A percentile compares a stretch with the other conserved stretches of the same genome.
These are phyloP conservation scores for Semicossyphus pulcher DNA, from an alignment of 2,113 vertebrate species.

Conservation along the genomic window DNA sequence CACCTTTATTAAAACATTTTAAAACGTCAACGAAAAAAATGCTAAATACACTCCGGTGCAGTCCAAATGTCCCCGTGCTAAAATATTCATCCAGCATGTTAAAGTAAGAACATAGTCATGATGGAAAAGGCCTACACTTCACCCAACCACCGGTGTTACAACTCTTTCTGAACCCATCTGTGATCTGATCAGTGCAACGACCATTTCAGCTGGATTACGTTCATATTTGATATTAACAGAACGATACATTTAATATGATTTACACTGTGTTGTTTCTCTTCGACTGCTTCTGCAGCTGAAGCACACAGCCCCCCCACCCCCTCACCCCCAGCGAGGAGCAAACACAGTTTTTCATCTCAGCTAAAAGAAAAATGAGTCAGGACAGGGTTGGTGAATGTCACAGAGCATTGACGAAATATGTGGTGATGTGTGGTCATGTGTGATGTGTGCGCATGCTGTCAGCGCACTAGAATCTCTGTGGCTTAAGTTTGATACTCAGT, in stretches of 20 bases:
- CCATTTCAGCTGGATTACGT: neutral
- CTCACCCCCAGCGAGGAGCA: neutral
- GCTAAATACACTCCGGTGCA: no score
- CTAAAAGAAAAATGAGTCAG: conserved; percentile 27
- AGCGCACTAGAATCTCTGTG: neutral
- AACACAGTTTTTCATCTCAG: neutral
- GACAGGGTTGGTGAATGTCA: conserved; percentile 15
- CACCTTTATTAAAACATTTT: no score
- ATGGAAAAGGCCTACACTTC: neutral
- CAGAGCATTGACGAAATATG: conserved; percentile 29
- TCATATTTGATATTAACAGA: neutral
- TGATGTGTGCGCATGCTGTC: neutral
- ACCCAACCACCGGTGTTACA: neutral
- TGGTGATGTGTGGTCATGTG: conserved; percentile 1
- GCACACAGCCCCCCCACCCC: neutral
- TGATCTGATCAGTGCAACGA: neutral
- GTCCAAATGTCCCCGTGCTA: no score
- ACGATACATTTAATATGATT: neutral
- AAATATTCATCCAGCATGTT: no score
- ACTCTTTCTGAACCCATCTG: neutral
- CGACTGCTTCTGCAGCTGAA: neutral
- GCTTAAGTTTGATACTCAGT: neutral
- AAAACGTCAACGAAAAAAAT: no score
- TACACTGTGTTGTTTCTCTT: neutral
- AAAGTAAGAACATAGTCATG: neutral